Evolutionary conservation across 2,888 invertebrate species (phyloP).

Genomic region (Ormyrus nitidulus): DNA sequence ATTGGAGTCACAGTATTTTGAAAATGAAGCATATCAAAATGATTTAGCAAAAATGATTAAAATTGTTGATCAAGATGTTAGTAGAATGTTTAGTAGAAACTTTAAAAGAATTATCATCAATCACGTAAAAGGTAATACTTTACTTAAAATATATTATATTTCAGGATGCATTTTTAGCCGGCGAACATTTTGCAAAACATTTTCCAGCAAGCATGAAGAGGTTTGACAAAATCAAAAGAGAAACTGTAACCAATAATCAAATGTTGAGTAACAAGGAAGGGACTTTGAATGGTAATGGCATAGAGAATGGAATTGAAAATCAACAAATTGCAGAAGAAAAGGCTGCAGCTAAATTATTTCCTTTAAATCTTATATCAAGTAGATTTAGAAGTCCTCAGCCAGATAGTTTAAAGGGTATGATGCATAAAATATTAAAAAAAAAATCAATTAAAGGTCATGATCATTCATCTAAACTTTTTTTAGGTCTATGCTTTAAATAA

Average conservation of each 20-base stretch:
- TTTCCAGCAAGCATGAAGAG: constrained; percentile 76
- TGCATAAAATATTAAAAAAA: background rate
- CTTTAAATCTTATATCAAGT: constrained; percentile 68
- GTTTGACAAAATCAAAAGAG: constrained; percentile 74
- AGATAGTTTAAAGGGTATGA: constrained; percentile 66
- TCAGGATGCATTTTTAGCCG: constrained; percentile 79
- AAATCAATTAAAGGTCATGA: constrained; percentile 3
- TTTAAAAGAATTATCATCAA: background rate
- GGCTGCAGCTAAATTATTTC: constrained; percentile 70
- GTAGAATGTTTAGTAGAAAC: constrained; percentile 51
- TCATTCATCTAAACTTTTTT: background rate
- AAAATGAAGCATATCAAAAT: constrained; percentile 87
- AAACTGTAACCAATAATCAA: constrained; percentile 63
- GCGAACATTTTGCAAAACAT: constrained; percentile 85
- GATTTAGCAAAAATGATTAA: constrained; percentile 92
- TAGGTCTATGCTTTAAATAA: background rate
- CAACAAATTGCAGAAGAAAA: constrained; percentile 66
- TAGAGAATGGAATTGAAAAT: constrained; percentile 38
- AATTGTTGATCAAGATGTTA: constrained; percentile 83
- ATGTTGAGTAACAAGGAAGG: background rate
- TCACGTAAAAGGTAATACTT: background rate
- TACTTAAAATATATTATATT: constrained; percentile 49
- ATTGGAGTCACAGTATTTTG: constrained; percentile 90
- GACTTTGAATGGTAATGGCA: constrained; percentile 15
- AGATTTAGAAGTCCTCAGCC: constrained; percentile 68